These are phyloP conservation scores for Eumerus sabulonum DNA, from an alignment of 2,888 invertebrate genomes.

Conservation along the genomic window DNA sequence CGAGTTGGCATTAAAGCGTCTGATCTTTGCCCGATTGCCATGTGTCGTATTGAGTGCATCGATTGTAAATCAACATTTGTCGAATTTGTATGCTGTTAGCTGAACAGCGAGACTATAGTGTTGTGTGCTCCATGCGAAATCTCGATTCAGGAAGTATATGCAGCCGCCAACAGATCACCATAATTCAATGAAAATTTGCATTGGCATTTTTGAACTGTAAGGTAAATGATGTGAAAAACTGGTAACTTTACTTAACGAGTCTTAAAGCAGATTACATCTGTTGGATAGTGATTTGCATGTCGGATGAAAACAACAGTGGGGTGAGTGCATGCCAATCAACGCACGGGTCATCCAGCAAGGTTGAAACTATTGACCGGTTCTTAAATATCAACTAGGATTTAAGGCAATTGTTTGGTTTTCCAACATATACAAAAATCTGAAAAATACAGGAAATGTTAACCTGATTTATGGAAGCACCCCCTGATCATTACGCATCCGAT, in stretches of 20 bases:
- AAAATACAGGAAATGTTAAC: too few species aligned
- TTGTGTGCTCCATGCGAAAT: background rate
- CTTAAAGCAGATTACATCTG: conserved; percentile 4
- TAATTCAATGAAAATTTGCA: conserved; percentile 38
- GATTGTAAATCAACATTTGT: conserved; percentile 36
- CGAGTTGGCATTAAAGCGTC: conserved; percentile 1
- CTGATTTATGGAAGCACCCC: too few species aligned
- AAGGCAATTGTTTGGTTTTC: too few species aligned
- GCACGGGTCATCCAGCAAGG: too few species aligned
- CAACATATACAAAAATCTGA: too few species aligned
- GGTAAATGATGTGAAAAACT: background rate
- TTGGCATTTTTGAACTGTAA: conserved; percentile 5
- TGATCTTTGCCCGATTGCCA: conserved; percentile 14
- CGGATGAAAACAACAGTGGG: too few species aligned
- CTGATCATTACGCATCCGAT: too few species aligned
- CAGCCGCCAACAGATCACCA: conserved; percentile 14
- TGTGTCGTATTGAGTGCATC: conserved; percentile 16
- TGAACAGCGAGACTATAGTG: too few species aligned
- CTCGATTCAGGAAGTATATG: conserved; percentile 30
- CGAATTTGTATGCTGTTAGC: background rate
- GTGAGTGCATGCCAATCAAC: too few species aligned
- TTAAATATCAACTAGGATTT: too few species aligned
- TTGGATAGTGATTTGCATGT: background rate
- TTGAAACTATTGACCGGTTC: too few species aligned
- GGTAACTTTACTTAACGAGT: background rate